Conservation (phyloP, 2,888 invertebrate species). For the Hermaeophaga mercurialis region DNA sequence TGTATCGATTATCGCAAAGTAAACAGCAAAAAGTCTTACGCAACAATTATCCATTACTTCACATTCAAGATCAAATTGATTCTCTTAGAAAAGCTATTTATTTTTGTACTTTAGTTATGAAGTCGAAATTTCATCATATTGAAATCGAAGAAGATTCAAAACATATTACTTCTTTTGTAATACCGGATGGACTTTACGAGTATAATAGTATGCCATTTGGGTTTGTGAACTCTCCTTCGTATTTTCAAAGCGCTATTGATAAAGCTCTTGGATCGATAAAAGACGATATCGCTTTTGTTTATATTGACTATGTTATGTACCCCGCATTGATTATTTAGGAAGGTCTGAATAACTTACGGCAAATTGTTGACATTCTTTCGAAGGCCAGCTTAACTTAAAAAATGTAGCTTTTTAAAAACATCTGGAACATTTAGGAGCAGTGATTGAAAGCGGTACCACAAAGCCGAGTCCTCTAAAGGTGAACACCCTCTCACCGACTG, state of each 20-base stretch:
- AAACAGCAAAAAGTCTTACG: background rate
- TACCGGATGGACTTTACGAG: slow-evolving; percentile 4
- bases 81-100: slow-evolving; percentile 28
- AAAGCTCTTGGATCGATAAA: background rate
- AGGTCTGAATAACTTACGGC: too few species aligned
- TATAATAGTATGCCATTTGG: slow-evolving; percentile 1
- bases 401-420: too few species aligned
- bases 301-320: too few species aligned
- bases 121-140: slow-evolving; percentile 1
- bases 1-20: slow-evolving; percentile 1
- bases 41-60: background rate
- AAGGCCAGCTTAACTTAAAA: too few species aligned
- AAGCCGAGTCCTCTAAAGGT: too few species aligned
- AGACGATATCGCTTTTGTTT: too few species aligned
- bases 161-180: slow-evolving; percentile 8
- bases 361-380: too few species aligned
- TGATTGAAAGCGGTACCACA: too few species aligned
- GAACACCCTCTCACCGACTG: too few species aligned
- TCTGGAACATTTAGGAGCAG: too few species aligned
- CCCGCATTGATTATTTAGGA: too few species aligned
- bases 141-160: background rate
- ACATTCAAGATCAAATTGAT: slow-evolving; percentile 4
- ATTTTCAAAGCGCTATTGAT: background rate
- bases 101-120: slow-evolving; percentile 6
- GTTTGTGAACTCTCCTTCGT: background rate